Base-by-base conservation (phyloP, 35 echinoderm and acorn worm species). In the Anneissia japonica region DNA sequence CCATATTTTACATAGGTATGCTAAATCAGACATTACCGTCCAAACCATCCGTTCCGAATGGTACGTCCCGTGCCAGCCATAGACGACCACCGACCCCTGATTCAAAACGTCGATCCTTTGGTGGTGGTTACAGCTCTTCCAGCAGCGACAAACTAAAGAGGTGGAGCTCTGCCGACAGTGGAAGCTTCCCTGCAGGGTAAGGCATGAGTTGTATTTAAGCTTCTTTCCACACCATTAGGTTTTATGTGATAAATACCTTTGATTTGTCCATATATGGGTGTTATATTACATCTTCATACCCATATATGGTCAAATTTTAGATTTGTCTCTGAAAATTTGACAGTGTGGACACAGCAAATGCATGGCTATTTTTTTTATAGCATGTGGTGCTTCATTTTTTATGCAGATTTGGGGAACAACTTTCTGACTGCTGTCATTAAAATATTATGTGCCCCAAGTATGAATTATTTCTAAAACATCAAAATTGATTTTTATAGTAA, bases 81-180 rank as follows among this genome's bases (percentile, higher is more conserved):
- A 81, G n/a, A 40, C 35, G 79, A 40, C 79, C 79, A 3, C n/a
- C 79, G 5, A 81, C 79, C 17, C 79, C 79, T 14, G 79, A 81
- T 30, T 39, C 35, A 6, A 81, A 36, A 6, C 35, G 36, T 7
- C 35, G 37, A 81, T 37, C 32, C 0, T 81, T 9, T 26, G 51
- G 51, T 64, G 51, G 40, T 16, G 40, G 51, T 26, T n/a, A n/a
- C n/a, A 64, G 51, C 19, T 64, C 51, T 23, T 38, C 35, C 11
- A 6, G 35, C 23, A 77, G 76, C n/a, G 38, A 40, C 38, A 39
- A 81, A 32, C 79, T 81, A 30, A 81, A 39, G 36, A 81, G 79
- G 38, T 81, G 79, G 79, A 39, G 35, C 16, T 81, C 79, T 26
- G 79, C 79, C 10, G 79, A 81, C 38, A 40, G 79, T 40, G 38